Evolutionary conservation across 2,113 vertebrate species (phyloP).

Genomic region (Aythya baeri): DNA sequence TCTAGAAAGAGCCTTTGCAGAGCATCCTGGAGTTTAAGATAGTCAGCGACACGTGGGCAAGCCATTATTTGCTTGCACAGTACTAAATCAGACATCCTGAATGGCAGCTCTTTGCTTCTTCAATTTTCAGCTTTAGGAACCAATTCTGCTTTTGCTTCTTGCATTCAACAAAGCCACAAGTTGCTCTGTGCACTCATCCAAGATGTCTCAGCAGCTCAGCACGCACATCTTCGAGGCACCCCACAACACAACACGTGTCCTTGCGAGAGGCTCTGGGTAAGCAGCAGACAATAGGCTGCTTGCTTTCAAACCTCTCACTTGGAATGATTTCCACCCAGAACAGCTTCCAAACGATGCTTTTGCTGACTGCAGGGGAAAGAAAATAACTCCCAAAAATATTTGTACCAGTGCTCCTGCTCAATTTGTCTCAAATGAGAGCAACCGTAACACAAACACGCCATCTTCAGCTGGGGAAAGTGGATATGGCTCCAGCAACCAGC

Average conservation of each 20-base stretch:
- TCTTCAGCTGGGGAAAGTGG: neutral
- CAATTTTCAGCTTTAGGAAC: neutral
- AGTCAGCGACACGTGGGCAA: neutral
- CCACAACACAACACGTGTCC: fast-evolving
- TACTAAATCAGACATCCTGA: neutral
- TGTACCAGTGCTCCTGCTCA: neutral
- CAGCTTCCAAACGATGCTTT: neutral
- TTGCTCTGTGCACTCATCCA: neutral
- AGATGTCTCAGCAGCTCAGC: neutral
- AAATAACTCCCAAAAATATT: neutral
- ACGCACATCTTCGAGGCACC: fast-evolving
- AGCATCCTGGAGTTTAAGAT: neutral
- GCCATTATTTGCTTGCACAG: neutral
- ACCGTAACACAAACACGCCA: neutral
- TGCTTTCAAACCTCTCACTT: fast-evolving
- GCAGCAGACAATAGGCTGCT: neutral
- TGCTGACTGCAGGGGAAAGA: neutral
- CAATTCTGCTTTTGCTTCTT: neutral
- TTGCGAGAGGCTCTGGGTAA: neutral
- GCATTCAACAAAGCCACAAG: neutral
- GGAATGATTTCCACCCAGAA: neutral
- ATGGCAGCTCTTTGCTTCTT: neutral
- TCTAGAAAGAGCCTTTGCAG: neutral
- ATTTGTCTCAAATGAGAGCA: fast-evolving
- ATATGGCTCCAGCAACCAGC: neutral